A percentile compares a stretch with the other conserved stretches of the same genome.
These are phyloP conservation scores for Drosophila emarginata DNA, from an alignment of 2,888 invertebrate genomes.

Conservation along the genomic window DNA sequence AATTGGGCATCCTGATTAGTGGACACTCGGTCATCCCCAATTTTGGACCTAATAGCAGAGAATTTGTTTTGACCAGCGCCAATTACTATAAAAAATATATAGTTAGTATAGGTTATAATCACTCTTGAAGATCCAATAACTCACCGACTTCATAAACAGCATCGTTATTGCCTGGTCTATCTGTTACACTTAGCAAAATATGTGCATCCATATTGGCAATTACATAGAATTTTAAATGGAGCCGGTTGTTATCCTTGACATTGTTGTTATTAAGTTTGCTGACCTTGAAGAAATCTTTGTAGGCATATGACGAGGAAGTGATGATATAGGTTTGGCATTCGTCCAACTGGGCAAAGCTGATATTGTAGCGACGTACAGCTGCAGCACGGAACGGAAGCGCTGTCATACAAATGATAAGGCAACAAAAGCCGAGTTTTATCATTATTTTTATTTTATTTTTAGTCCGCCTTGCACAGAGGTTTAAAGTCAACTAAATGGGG, in stretches of 20 bases:
- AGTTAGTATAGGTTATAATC: background rate
- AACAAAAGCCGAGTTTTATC: constrained; percentile 11
- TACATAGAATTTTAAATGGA: constrained; percentile 87
- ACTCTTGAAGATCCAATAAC: background rate
- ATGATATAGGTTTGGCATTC: constrained; percentile 85
- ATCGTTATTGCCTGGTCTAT: constrained; percentile 82
- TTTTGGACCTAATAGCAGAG: constrained; percentile 86
- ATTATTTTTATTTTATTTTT: background rate
- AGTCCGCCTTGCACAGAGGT: background rate
- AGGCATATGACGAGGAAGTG: constrained; percentile 83
- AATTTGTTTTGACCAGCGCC: constrained; percentile 89
- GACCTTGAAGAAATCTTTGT: constrained; percentile 85
- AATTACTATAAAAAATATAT: constrained; percentile 81
- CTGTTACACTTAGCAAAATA: constrained; percentile 85
- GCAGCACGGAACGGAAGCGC: constrained; percentile 22
- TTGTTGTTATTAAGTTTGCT: constrained; percentile 75
- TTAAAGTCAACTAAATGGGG: background rate
- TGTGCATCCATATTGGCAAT: constrained; percentile 88
- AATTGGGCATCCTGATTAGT: constrained; percentile 84
- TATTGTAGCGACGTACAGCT: constrained; percentile 70
- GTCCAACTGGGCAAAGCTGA: constrained; percentile 73
- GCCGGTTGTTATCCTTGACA: constrained; percentile 66
- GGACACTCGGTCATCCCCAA: constrained; percentile 84
- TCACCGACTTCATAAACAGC: constrained; percentile 88
- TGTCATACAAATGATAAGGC: constrained; percentile 60